Evolutionary conservation across 2,888 invertebrate species (phyloP).

Genomic region (Byasa hedistus): DNA sequence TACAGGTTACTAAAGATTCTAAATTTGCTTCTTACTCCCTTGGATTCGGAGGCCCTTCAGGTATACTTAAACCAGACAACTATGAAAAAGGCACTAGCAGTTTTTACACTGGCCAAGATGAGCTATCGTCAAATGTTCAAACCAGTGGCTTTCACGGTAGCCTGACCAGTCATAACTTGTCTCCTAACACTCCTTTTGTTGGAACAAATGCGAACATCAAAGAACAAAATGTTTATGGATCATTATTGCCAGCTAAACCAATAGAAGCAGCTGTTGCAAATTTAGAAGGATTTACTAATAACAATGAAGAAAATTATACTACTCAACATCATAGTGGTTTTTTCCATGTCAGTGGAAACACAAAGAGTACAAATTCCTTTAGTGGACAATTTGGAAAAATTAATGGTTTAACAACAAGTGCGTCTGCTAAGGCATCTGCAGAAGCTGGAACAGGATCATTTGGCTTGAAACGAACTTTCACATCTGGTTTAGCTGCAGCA

Average conservation of each 20-base stretch:
- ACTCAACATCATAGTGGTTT: conserved; percentile 35
- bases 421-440: conserved; percentile 54
- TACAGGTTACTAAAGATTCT: conserved; percentile 40
- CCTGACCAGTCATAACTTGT: conserved; percentile 14
- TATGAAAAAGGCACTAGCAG: conserved; percentile 45
- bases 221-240: conserved; percentile 31
- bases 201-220: conserved; percentile 30
- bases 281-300: conserved; percentile 41
- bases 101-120: conserved; percentile 10
- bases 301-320: conserved; percentile 30
- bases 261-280: conserved; percentile 45
- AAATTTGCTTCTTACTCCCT: conserved; percentile 59
- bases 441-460: conserved; percentile 40
- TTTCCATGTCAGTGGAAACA: conserved; percentile 17
- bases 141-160: not conserved
- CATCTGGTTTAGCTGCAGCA: conserved; percentile 63
- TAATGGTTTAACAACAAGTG: conserved; percentile 38
- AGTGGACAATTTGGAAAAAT: conserved; percentile 34
- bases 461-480: conserved; percentile 49
- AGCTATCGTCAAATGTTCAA: conserved; percentile 9
- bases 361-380: conserved; percentile 30
- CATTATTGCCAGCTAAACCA: conserved; percentile 38
- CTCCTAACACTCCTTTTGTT: conserved; percentile 24
- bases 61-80: conserved; percentile 61
- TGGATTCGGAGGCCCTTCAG: conserved; percentile 71